Evolutionary conservation across 2,888 invertebrate genomes (phyloP).

Genomic region (Myopa tessellatipennis): DNA sequence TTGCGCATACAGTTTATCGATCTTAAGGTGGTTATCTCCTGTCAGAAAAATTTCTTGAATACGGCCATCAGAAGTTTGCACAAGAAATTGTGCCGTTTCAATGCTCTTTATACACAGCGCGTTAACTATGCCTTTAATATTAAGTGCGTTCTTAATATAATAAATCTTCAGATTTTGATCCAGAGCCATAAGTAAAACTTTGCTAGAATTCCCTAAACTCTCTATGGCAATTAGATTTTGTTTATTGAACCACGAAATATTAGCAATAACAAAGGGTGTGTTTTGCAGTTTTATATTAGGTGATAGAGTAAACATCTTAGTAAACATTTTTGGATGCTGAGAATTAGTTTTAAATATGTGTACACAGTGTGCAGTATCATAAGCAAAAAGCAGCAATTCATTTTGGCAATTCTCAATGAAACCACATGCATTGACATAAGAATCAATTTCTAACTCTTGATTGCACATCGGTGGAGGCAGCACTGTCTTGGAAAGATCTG

Average conservation of each 20-base stretch:
- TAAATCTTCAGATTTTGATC: conserved; percentile 33
- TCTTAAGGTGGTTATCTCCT: conserved; percentile 24
- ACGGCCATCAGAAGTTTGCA: conserved; percentile 49
- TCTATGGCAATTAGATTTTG: conserved; percentile 43
- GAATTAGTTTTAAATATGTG: conserved; percentile 41
- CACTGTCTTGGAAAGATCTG: conserved; percentile 78
- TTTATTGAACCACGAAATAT: conserved; percentile 35
- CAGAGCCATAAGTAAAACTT: background rate
- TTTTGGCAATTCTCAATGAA: conserved; percentile 65
- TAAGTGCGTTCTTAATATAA: conserved; percentile 32
- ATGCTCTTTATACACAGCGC: conserved; percentile 42
- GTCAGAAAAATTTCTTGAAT: conserved; percentile 46
- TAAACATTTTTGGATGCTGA: background rate
- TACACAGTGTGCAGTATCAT: conserved; percentile 50
- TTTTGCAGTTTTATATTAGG: conserved; percentile 43
- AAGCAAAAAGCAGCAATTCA: conserved; percentile 52
- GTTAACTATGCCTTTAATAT: conserved; percentile 49
- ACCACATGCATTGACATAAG: conserved; percentile 72
- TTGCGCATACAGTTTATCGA: conserved; percentile 44
- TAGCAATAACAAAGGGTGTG: conserved; percentile 45
- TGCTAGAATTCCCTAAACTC: conserved; percentile 37
- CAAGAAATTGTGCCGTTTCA: conserved; percentile 45
- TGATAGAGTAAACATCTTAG: conserved; percentile 23
- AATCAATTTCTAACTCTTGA: conserved; percentile 70
- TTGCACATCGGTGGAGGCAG: conserved; percentile 89